Evolutionary conservation across 2,888 invertebrate species (phyloP).

Genomic region (Pristionchus maxplancki): DNA sequence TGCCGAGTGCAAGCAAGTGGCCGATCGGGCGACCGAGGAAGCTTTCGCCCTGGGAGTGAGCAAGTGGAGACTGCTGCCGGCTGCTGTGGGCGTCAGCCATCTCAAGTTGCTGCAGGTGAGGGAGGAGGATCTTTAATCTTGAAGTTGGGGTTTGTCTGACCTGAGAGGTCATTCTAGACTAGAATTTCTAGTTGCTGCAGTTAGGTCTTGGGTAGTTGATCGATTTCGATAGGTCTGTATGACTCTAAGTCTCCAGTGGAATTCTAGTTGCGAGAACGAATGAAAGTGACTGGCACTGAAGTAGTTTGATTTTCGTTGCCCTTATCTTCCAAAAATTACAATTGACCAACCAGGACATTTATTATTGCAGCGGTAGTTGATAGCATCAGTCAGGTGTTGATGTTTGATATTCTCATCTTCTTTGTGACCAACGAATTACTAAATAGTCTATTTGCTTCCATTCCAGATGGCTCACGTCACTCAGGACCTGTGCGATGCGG

Average conservation of each 20-base stretch:
- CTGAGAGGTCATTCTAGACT: too few relatives aligned
- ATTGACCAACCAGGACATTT: too few relatives aligned
- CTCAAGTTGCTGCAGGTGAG: constrained; percentile 48
- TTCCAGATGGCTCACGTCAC: constrained; percentile 10
- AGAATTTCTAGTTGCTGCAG: background rate
- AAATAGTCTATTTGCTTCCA: too few relatives aligned
- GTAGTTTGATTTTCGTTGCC: too few relatives aligned
- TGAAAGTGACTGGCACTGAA: background rate
- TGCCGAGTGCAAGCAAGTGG: background rate
- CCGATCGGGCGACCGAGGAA: constrained; percentile 31
- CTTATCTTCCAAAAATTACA: too few relatives aligned
- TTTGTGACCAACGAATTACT: too few relatives aligned
- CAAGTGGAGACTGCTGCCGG: constrained; percentile 30
- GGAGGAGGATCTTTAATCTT: background rate
- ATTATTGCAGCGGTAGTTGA: too few relatives aligned
- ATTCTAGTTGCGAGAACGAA: background rate
- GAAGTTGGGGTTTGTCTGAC: background rate
- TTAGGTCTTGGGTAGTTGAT: too few relatives aligned
- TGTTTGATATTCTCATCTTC: too few relatives aligned
- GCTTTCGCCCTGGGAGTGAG: background rate
- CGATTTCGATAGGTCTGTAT: too few relatives aligned
- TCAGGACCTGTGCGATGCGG: constrained; percentile 21
- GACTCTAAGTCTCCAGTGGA: background rate
- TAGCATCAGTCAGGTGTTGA: too few relatives aligned
- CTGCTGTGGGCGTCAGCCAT: constrained; percentile 24